Evolutionary conservation across 2,113 vertebrate species (phyloP).

Genomic region (Gadus chalcogrammus): DNA sequence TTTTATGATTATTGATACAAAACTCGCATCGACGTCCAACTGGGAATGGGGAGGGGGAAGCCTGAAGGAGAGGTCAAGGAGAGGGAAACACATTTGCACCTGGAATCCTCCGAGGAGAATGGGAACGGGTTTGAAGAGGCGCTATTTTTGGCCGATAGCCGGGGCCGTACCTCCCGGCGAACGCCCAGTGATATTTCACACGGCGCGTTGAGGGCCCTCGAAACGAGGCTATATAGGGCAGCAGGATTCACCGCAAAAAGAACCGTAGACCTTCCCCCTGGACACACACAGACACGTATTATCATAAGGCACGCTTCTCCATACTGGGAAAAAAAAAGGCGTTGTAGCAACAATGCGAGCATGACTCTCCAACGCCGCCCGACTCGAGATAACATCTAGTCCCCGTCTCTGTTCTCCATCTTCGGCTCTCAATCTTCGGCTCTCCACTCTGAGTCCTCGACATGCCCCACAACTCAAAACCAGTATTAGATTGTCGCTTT

Average conservation of each 20-base stretch:
- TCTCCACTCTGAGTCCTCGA: too few relatives aligned
- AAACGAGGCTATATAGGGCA: slow-evolving; percentile 47
- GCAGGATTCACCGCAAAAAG: slow-evolving; percentile 9
- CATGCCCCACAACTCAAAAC: too few relatives aligned
- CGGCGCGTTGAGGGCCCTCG: slow-evolving; percentile 27
- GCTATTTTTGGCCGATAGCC: background rate
- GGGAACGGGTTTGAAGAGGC: background rate
- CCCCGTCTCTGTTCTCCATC: too few relatives aligned
- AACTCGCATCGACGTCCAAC: too few relatives aligned
- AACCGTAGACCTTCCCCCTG: slow-evolving; percentile 21
- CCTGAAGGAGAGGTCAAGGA: slow-evolving; percentile 46
- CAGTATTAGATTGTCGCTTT: too few relatives aligned
- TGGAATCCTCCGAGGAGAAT: slow-evolving; percentile 25
- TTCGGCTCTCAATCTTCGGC: too few relatives aligned
- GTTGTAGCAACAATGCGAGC: too few relatives aligned
- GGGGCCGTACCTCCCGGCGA: slow-evolving; percentile 22
- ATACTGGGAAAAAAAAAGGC: background rate
- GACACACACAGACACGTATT: too few relatives aligned
- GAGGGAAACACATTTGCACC: slow-evolving; percentile 18
- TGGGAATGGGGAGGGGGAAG: too few relatives aligned
- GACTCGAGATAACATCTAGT: too few relatives aligned
- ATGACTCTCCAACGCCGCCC: too few relatives aligned
- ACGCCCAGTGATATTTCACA: slow-evolving; percentile 44
- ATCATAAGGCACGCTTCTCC: background rate
- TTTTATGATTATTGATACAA: too few relatives aligned